Conservation (phyloP, 2,888 invertebrate genomes). For the Drosophila buzzatii region DNA sequence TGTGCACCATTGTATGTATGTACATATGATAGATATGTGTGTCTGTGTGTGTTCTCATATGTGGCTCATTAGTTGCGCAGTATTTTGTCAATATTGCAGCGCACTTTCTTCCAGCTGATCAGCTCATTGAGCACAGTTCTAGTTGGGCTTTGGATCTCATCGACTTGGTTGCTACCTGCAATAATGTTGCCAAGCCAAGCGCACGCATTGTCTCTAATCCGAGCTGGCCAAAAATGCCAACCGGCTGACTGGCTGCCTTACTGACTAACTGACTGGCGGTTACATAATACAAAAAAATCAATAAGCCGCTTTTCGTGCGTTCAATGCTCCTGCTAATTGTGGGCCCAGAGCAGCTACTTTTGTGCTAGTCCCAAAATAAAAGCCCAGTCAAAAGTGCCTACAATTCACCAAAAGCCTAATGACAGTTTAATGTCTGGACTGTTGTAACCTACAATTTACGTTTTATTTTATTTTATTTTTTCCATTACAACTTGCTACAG, state of each 20-base stretch:
- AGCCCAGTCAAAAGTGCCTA: slow-evolving; percentile 31
- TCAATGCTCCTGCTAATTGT: slow-evolving; percentile 55
- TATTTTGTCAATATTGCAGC: slow-evolving; percentile 47
- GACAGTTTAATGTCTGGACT: slow-evolving; percentile 47
- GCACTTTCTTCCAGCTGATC: slow-evolving; percentile 72
- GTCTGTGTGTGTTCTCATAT: slow-evolving; percentile 34
- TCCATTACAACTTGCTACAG: slow-evolving; percentile 13
- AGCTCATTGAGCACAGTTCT: slow-evolving; percentile 67
- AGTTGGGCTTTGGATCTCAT: slow-evolving; percentile 42
- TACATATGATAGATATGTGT: not conserved
- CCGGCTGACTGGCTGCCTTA: slow-evolving; percentile 6
- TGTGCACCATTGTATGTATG: not conserved
- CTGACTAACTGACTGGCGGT: slow-evolving; percentile 23
- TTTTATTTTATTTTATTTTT: slow-evolving; percentile 3
- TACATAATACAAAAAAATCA: slow-evolving; percentile 60
- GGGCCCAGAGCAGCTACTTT: slow-evolving; percentile 1
- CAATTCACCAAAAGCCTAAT: slow-evolving; percentile 37
- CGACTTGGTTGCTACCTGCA: slow-evolving; percentile 17
- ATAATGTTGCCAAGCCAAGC: slow-evolving; percentile 41
- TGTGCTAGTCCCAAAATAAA: slow-evolving; percentile 24
- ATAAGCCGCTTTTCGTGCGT: slow-evolving; percentile 52
- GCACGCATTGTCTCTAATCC: slow-evolving; percentile 57
- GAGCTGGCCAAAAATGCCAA: slow-evolving; percentile 24
- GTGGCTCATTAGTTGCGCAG: slow-evolving; percentile 49
- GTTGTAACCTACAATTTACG: slow-evolving; percentile 34